Evolutionary conservation across 2,888 invertebrate genomes (phyloP), one percentile per base, ranked within the genome.

Genomic region (Dasysyrphus albostriatus): DNA sequence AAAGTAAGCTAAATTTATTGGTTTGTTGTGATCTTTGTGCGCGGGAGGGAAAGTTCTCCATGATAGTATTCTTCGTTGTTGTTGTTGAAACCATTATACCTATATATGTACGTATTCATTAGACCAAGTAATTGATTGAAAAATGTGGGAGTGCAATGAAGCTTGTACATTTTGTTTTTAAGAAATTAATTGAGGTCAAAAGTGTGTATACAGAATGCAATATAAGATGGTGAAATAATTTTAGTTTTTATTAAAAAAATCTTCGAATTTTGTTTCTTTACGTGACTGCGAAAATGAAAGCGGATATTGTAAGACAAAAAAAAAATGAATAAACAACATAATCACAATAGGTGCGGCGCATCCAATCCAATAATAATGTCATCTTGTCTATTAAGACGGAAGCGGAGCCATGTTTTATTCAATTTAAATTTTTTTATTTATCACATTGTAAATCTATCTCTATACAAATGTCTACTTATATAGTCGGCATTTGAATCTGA

Each of bases 1-100:
- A 84, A 84, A 84, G 84, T 84, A 81, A 84, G 84, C 58, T 32
- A 42, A 44, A 65, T 80, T 54, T 54, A 83, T 75, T 75, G 29
- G 34, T 75, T 70, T 61, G 47, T 51, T 34, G 51, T 42, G 54
- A 54, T 58, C 29, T 39, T 65, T 24, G 16, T 59, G 19, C 12
- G 51, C 14, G 58, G 56, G 32, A 75, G 74, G 65, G 80, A 76
- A 80, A 76, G 72, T 76, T 49, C 16, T 47, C 0, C 16, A 37
- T 16, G 34, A 1, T 47, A 10, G 39, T 12, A 12, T 12, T 39
- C 12, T 63, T 7, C 9, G 8, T 56, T 32, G 32, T 32, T 32
- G 7, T n/a, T 9, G 3, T 16, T 16, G 5, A 54, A 29, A 29
- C 14, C 5, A 32, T 9, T 9, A 14, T 24, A 32, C n/a, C 32